Base-by-base conservation (phyloP, 2,888 invertebrate species). In the Syrista parreyssii region DNA sequence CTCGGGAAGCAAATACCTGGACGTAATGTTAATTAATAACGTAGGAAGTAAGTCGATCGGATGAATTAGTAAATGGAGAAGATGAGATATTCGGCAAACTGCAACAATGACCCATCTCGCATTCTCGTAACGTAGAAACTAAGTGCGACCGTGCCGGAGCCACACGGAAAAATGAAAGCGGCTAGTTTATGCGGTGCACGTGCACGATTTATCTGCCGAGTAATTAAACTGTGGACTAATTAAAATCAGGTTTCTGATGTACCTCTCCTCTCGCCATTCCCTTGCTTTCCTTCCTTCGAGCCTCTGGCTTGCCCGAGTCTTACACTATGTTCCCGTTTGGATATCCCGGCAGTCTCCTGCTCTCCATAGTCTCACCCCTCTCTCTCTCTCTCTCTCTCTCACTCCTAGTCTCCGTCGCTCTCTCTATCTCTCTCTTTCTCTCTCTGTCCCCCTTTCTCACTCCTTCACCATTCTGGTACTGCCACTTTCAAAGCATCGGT, bases 191-290 rank as follows among this genome's bases (percentile, higher is more conserved):
- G 91, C 91, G 89, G 89, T 90, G 91, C 91, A 91, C 91, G 91
- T 91, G 91, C 90, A 90, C 91, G 90, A 91, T 91, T 91, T 91
- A 91, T 91, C 91, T 91, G 91, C 89, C 89, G 89, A 91, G 91
- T 91, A 91, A 91, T 91, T 91, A 91, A 91, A 91, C 91, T 91
- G 91, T 90, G 91, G 91, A 91, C 91, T 91, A 91, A 91, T 91
- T 91, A 91, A 91, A 91, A 91, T 91, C 91, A 91, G 91, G 91
- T 91, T 91, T 91, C 91, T 91, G 91, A 89, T 90, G 89, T 89
- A 88, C 88, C 88, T 87, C 88, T 87, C 86, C 80, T 84, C 82
- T 79, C 78, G 36, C 77, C 82, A 55, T 79, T 81, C 75, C 82
- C 76, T 30, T 68, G 69, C 36, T 55, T 55, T 74, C 68, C 40